Evolutionary conservation across 2,888 invertebrate species (phyloP), one percentile per base, ranked within the genome.

Genomic region (Resseliella maxima): DNA sequence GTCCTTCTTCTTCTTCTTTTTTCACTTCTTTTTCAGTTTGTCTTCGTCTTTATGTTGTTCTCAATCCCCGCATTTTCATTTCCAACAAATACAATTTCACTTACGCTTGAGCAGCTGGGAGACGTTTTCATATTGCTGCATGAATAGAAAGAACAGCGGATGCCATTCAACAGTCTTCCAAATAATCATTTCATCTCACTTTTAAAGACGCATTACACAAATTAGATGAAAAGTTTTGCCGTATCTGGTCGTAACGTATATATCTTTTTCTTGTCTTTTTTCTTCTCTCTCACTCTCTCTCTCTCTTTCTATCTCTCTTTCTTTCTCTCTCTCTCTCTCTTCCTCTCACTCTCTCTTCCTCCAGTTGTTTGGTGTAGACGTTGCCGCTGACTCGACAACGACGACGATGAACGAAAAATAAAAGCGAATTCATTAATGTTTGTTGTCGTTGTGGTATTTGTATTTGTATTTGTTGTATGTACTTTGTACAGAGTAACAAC

Each of bases 131-230:
- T 50, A 50, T 18, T 50, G 72, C n/a, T 35, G 59, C 59, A 59
- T 59, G n/a, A 31, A 8, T 15, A 31, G 31, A 83, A 83, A 83
- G 38, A 83, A 38, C 83, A 36, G 83, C 83, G n/a, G 15, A 38
- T 83, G 24, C 83, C 83, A 83, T 83, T 83, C 83, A 83, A 83
- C 83, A 83, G 83, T 83, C 83, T 83, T 38, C 83, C 36, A 38
- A 83, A 83, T 83, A 83, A 83, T 83, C 83, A 83, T 83, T 83
- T 83, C 83, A 83, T 83, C 83, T 83, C 24, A 83, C 83, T 38
- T 83, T 83, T 83, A 83, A 83, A 83, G 83, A 83, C 83, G 83
- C 83, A 83, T 83, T 83, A 83, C 83, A 83, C 83, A 83, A 83
- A 83, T 83, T 83, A 83, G 83, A 83, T 83, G 83, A 83, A 83